Evolutionary conservation across 2,888 invertebrate species (phyloP).

Genomic region (Rhamnusium bicolor): DNA sequence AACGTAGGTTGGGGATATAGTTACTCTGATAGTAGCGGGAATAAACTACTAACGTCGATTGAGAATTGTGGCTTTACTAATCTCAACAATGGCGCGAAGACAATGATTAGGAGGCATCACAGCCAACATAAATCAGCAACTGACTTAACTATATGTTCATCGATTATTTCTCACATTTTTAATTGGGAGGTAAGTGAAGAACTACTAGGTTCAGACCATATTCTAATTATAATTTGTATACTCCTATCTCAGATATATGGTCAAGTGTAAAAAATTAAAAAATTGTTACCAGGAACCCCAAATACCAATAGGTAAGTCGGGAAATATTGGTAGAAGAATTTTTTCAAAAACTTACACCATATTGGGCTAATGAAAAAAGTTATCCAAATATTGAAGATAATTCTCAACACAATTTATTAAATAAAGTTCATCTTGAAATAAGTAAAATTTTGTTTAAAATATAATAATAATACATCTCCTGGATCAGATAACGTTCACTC

Average conservation of each 20-base stretch:
- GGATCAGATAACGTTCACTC: not conserved
- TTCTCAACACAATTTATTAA: not conserved
- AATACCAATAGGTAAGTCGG: not conserved
- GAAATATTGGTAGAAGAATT: not conserved
- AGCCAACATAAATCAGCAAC: not conserved
- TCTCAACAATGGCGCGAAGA: no score
- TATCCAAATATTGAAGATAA: not conserved
- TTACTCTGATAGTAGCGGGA: no score
- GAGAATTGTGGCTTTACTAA: no score
- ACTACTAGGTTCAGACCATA: not conserved
- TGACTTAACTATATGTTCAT: not conserved
- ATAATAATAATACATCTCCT: not conserved
- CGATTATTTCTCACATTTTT: not conserved
- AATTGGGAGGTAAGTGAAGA: not conserved
- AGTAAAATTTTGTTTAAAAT: not conserved
- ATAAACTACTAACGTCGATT: no score
- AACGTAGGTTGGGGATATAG: no score
- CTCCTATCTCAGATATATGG: not conserved
- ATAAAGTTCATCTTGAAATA: not conserved
- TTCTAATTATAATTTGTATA: not conserved
- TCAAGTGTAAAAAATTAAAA: not conserved
- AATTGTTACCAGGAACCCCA: not conserved
- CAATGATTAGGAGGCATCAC: no score
- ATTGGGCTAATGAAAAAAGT: not conserved
- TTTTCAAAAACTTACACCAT: not conserved